Base-by-base conservation (phyloP, 2,797 vertebrate genomes). In the Serranus cabrilla region DNA sequence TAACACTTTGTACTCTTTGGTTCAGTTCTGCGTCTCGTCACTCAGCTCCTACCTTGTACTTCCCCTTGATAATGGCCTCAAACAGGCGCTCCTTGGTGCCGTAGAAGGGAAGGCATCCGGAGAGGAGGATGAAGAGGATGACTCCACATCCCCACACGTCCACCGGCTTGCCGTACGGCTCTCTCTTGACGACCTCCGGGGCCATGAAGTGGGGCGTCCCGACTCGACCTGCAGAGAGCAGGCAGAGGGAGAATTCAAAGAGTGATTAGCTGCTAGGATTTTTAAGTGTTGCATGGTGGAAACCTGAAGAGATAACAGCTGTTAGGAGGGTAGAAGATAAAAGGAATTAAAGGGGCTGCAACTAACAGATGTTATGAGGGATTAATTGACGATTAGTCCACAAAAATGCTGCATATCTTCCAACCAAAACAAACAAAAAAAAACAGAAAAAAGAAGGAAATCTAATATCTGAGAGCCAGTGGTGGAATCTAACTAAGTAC, bases 201-300 rank as follows among this genome's bases (percentile, higher is more conserved):
- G 98, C 98, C 98, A 99, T 99, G 93, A 99, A 99, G 92, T 99
- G 98, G 78, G 98, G 98, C 16, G 98, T 99, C 67, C 98, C 98
- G 46, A 99, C 98, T 7, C 98, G 96, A 71, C 98, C 98, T 99
- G 88, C 52, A 78, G 65, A 39, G 2, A 52, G 7, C 3, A 25
- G 21, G 17, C 14, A 57, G 40, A 49, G 11, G 59, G 27, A 1
- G 0, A 9, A 0, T 25, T 45, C 40, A 17, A 16, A 25, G 42
- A 20, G 20, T 12, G 20, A 21, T 43, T 14, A 17, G 9, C 23
- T 0, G 5, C 5, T 11, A 8, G 17, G 7, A 27, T 0, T 27
- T 52, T 3, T 17, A 3, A 65, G 20, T 10, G 11, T 21, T 25
- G 27, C n/a, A 18, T 5, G 18, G 42, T 31, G 43, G 10, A 63